Evolutionary conservation across 92 coral and sea anemone species (phyloP).

Genomic region (Parazoanthus darwini): DNA sequence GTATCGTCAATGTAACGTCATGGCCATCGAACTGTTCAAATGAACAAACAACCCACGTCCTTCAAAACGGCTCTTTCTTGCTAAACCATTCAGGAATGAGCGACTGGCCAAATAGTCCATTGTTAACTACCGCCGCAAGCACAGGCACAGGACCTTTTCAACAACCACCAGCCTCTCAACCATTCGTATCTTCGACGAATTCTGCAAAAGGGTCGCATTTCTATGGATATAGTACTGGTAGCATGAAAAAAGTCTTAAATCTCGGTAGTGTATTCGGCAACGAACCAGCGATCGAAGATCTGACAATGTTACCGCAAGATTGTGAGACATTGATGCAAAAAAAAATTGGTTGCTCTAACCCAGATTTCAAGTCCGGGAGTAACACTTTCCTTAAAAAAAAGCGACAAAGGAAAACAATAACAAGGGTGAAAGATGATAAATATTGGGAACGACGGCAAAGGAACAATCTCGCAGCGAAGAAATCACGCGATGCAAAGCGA

Average conservation of each 20-base stretch:
- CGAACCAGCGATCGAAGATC: neutral
- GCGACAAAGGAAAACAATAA: neutral
- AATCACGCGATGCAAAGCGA: constrained; percentile 18
- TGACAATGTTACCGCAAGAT: neutral
- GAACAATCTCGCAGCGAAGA: constrained; percentile 29
- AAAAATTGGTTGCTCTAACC: neutral
- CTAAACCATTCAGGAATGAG: neutral
- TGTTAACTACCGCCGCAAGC: neutral
- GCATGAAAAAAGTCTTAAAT: neutral
- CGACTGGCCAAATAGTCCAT: neutral
- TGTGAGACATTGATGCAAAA: neutral
- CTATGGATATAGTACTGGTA: neutral
- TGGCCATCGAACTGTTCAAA: neutral
- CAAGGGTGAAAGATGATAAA: neutral
- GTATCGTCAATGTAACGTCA: neutral
- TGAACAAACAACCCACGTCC: neutral
- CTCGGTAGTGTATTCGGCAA: neutral
- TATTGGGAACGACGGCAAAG: neutral
- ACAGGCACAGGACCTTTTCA: neutral
- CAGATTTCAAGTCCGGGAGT: neutral
- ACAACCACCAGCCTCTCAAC: neutral
- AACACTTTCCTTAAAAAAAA: neutral
- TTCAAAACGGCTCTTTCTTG: neutral
- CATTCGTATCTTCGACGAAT: neutral
- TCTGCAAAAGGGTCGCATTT: neutral